Base-by-base conservation (phyloP, 1,140 invertebrate species). In the Ridgeia piscesae region DNA sequence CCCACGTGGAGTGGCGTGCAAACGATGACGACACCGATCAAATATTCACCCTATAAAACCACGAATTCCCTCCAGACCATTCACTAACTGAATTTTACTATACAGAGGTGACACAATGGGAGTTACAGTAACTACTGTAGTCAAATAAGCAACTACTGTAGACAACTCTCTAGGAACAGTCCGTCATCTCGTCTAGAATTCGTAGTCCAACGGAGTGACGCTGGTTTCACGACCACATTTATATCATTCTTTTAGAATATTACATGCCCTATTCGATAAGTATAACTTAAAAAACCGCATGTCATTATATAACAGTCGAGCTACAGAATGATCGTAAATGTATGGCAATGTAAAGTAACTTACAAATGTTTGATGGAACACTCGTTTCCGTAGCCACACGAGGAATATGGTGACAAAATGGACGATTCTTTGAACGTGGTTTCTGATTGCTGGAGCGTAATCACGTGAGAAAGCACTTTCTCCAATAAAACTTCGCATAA, bases 401-500 rank as follows among this genome's bases (percentile, higher is more conserved):
- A 77, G 58, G 58, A 77, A 77, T 77, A 77, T 77, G 58, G 58
- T 77, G 58, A 77, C 58, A 77, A 77, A 77, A 77, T 77, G 58
- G 58, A 77, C 58, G 58, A 77, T 77, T 77, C 17, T 21, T 77
- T 31, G 58, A 77, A 77, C 58, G 58, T 77, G 58, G 58, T 77
- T 21, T 77, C 58, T 77, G 58, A 77, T 77, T 77, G 58, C 58
- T 77, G 58, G 58, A 77, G 6, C 4, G 58, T 77, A 77, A 77
- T 77, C 58, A 77, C 58, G 58, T 77, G 58, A 21, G 58, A 77
- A 77, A 77, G 58, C 14, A 31, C 58, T 77, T 21, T 21, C 58
- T 77, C 58, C 58, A 77, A 77, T 77, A 21, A 77, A 77, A 77
- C 58, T 27, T 21, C 58, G 27, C 8, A 31, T 77, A 77, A 77